These are phyloP conservation scores for Serranus cabrilla DNA, from an alignment of 2,797 vertebrate species.

Conservation along the genomic window DNA sequence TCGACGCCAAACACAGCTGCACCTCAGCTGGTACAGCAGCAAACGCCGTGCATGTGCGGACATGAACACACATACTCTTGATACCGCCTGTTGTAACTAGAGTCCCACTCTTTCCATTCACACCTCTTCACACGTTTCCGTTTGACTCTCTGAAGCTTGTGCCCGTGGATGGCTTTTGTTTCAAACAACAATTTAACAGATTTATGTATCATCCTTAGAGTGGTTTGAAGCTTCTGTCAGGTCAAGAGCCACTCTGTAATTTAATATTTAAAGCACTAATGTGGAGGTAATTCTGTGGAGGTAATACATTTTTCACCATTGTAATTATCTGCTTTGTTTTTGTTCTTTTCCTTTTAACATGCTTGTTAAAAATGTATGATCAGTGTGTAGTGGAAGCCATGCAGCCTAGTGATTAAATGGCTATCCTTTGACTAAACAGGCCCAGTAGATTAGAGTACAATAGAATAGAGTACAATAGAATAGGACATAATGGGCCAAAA, in stretches of 20 bases:
- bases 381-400: background rate
- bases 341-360: background rate
- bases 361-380: background rate
- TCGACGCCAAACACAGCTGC: constrained; percentile 86
- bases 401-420: background rate
- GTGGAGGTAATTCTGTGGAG: background rate
- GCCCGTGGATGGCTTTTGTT: constrained; percentile 16
- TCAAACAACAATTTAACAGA: constrained; percentile 12
- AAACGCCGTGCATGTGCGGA: constrained; percentile 78
- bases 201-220: background rate
- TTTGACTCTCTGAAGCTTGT: background rate
- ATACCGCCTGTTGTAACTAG: constrained; percentile 62
- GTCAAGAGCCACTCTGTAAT: background rate
- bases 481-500: background rate
- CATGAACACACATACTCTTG: constrained; percentile 74
- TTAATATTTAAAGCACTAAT: constrained; percentile 4
- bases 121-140: constrained; percentile 33
- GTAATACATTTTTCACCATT: background rate
- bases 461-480: too few species aligned
- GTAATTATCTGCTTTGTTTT: background rate
- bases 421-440: background rate
- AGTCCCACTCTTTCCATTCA: constrained; percentile 66
- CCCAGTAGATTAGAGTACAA: background rate
- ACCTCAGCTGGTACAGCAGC: constrained; percentile 76
- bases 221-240: background rate